phyloP scores from a whole-genome alignment of 2,797 vertebrate species.

The Astyanax mexicanus region DNA sequence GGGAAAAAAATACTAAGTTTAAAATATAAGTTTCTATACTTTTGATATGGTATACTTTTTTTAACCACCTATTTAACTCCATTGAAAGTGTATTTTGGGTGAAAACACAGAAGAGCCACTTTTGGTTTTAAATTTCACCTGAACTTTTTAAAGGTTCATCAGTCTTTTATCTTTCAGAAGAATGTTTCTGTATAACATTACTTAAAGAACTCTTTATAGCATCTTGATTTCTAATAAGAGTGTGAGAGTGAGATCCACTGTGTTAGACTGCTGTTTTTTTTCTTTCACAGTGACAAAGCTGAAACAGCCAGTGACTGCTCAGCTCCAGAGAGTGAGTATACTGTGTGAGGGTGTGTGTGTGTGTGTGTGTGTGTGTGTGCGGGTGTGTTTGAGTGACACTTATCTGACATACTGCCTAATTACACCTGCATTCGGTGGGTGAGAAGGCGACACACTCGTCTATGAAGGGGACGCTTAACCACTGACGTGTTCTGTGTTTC shows the following conservation, averaged over 20 bases:
- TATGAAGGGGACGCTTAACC: conserved; percentile 43
- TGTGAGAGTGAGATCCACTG: not conserved
- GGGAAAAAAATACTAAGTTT: no score
- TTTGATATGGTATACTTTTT: no score
- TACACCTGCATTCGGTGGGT: not conserved
- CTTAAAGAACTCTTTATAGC: not conserved
- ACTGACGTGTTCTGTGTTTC: conserved; percentile 80
- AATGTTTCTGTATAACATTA: no score
- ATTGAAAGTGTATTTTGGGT: no score
- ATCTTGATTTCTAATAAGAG: no score
- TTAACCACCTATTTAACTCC: no score
- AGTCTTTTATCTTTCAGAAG: no score
- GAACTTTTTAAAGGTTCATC: no score
- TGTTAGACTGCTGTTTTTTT: conserved; percentile 42
- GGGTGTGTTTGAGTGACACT: not conserved
- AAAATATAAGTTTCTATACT: no score
- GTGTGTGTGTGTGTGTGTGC: not conserved
- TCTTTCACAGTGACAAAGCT: conserved; percentile 87
- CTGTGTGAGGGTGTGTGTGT: not conserved
- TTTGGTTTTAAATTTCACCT: no score
- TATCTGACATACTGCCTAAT: not conserved
- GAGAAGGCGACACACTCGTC: not conserved
- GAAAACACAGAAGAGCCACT: no score
- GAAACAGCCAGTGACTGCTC: conserved; percentile 92
- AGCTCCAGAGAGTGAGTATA: conserved; percentile 82